These are phyloP conservation scores for Cheilosia vulpina DNA, from an alignment of 2,888 invertebrate species.

Conservation along the genomic window DNA sequence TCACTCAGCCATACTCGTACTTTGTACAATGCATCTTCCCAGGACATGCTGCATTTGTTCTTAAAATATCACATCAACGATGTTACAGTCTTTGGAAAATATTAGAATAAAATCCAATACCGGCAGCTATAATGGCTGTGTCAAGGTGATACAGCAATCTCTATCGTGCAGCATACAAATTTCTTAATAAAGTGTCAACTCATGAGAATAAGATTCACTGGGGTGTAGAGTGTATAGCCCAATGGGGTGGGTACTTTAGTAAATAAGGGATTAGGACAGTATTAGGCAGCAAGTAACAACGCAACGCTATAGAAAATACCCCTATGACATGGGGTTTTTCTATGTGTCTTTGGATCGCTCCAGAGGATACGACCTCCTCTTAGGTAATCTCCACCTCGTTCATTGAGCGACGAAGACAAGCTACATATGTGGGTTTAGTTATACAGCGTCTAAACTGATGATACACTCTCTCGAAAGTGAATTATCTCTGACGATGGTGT, in stretches of 20 bases:
- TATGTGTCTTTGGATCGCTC: neutral
- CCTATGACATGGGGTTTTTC: constrained; percentile 24
- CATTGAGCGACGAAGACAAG: neutral
- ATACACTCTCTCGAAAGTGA: constrained; percentile 55
- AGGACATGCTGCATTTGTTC: constrained; percentile 44
- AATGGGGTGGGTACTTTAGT: neutral
- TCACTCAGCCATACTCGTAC: neutral
- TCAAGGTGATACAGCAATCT: constrained; percentile 1
- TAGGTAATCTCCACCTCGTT: no score
- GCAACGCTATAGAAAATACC: constrained; percentile 50
- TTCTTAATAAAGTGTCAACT: constrained; percentile 57
- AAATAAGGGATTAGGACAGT: constrained; percentile 53
- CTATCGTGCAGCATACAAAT: constrained; percentile 10
- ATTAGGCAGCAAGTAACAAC: constrained; percentile 48
- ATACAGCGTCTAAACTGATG: constrained; percentile 40
- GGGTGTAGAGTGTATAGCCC: neutral
- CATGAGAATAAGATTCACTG: constrained; percentile 22
- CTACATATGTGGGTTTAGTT: constrained; percentile 44
- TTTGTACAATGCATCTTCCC: constrained; percentile 5
- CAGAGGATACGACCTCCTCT: neutral
- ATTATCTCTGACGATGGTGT: constrained; percentile 36
- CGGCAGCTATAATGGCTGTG: neutral
- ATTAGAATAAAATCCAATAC: constrained; percentile 5
- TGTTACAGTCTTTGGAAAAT: neutral
- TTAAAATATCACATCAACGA: constrained; percentile 28